These are phyloP conservation scores for Natrix natrix DNA, from an alignment of 2,797 vertebrate genomes.

Conservation along the genomic window DNA sequence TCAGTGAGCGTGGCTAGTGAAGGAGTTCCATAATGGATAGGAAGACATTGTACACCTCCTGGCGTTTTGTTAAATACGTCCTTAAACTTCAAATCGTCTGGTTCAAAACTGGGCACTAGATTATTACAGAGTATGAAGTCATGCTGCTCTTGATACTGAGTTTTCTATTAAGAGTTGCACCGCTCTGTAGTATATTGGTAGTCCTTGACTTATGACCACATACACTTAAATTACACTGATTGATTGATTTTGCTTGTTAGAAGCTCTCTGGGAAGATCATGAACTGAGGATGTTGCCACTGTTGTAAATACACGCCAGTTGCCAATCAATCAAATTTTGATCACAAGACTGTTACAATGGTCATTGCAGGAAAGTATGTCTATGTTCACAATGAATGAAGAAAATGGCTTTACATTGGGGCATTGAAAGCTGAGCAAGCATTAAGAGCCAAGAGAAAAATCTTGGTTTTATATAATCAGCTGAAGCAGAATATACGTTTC, in stretches of 20 bases:
- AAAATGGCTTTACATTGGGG: background rate
- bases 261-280: background rate
- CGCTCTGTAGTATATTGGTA: background rate
- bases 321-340: background rate
- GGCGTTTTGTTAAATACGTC: background rate
- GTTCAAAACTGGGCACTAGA: background rate
- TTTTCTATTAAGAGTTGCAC: background rate
- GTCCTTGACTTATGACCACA: background rate
- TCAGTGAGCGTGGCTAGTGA: background rate
- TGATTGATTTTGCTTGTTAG: background rate
- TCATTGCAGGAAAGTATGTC: background rate
- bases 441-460: background rate
- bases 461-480: background rate
- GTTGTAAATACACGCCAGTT: background rate
- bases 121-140: background rate
- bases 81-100: background rate
- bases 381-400: background rate
- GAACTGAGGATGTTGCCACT: background rate
- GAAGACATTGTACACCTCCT: no score
- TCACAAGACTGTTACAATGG: background rate
- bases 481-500: background rate
- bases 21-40: background rate
- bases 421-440: background rate
- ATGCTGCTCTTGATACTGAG: background rate
- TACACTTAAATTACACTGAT: no score